Conservation (phyloP, 2,113 vertebrate genomes). For the Bombycilla garrulus region DNA sequence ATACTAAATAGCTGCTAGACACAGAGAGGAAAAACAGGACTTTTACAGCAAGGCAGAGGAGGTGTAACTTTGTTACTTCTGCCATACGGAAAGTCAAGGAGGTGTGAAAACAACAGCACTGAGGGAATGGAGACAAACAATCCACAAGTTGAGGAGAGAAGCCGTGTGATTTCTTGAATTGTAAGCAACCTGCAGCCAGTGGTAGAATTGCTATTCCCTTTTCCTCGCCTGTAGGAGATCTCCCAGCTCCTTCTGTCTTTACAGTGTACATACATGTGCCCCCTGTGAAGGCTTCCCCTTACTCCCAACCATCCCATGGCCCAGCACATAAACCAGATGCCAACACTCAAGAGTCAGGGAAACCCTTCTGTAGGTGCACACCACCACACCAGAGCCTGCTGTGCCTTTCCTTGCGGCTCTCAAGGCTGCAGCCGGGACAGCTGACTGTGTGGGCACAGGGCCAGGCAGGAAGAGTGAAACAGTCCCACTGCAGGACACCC, state of each 20-base stretch:
- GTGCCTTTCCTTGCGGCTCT: background rate
- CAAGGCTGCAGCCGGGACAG: background rate
- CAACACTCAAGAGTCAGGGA: background rate
- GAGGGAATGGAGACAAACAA: background rate
- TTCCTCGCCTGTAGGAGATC: background rate
- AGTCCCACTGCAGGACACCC: background rate
- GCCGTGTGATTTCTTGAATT: background rate
- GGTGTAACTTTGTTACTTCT: background rate
- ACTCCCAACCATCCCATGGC: background rate
- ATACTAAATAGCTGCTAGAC: background rate
- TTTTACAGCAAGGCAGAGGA: background rate
- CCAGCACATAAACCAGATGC: background rate
- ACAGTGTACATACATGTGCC: fast-evolving
- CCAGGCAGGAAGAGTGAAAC: background rate
- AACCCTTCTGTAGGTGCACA: background rate
- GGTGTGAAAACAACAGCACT: background rate
- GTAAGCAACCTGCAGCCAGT: background rate
- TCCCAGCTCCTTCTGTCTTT: background rate
- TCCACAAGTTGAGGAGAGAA: background rate
- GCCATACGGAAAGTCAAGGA: background rate
- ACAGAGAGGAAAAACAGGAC: background rate
- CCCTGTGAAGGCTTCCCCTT: background rate
- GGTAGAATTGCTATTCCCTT: background rate
- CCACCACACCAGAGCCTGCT: background rate
- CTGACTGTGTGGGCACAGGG: background rate